Conservation (phyloP, 2,113 vertebrate species). For the Rana temporaria region DNA sequence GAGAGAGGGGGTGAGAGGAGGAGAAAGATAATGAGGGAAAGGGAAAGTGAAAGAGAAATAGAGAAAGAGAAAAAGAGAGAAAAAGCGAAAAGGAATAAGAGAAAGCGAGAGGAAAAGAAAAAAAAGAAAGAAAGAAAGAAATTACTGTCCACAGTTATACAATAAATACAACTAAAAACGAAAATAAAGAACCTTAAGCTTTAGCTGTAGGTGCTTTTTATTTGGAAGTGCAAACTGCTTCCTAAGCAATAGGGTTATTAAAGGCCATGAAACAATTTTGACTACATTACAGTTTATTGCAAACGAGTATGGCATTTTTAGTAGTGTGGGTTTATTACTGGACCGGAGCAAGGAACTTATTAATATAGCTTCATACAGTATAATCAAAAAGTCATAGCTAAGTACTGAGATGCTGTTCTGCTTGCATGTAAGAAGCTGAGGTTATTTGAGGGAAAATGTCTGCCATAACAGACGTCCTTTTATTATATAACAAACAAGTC, state of each 20-base stretch:
- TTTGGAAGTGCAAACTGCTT: slow-evolving; percentile 6
- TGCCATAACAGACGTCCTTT: background rate
- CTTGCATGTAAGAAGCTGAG: background rate
- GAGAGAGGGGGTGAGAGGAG: too few species aligned
- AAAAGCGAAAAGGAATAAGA: too few species aligned
- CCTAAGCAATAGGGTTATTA: slow-evolving; percentile 44
- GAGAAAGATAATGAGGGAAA: too few species aligned
- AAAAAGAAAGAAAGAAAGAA: background rate
- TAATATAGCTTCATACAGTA: slow-evolving; percentile 17
- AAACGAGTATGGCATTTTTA: slow-evolving; percentile 31
- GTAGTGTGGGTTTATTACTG: slow-evolving; percentile 31
- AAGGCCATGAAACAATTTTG: slow-evolving; percentile 23
- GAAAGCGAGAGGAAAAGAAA: too few species aligned
- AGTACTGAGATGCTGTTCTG: background rate
- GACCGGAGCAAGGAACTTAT: background rate
- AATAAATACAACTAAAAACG: background rate
- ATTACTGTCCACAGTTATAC: background rate
- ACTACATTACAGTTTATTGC: slow-evolving; percentile 47
- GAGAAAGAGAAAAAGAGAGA: too few species aligned
- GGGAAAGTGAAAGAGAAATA: too few species aligned
- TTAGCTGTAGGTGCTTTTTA: slow-evolving; percentile 4
- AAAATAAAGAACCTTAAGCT: background rate
- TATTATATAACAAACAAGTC: background rate
- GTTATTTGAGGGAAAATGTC: background rate
- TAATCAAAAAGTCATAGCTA: slow-evolving; percentile 25